Evolutionary conservation across 1,140 invertebrate species (phyloP).

Genomic region (Trissolcus basalis): DNA sequence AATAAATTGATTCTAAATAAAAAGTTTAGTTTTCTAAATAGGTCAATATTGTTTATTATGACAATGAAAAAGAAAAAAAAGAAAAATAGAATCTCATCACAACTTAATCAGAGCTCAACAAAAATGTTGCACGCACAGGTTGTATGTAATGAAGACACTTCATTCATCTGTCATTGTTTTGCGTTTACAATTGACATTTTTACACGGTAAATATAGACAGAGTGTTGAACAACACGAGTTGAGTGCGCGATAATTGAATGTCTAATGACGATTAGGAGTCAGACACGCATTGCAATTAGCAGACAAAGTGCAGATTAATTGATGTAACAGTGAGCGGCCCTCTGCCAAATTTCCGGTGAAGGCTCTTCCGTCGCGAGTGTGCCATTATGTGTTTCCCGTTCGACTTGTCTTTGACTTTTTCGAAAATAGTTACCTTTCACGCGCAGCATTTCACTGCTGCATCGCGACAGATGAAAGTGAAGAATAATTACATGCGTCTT

Average conservation of each 20-base stretch:
- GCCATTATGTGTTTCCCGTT: slow-evolving; percentile 51
- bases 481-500: slow-evolving; percentile 16
- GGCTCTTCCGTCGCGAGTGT: slow-evolving; percentile 46
- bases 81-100: too few relatives aligned
- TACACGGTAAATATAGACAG: not conserved
- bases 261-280: slow-evolving; percentile 24
- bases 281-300: slow-evolving; percentile 25
- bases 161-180: too few relatives aligned
- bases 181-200: not conserved
- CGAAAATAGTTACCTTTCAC: slow-evolving; percentile 57
- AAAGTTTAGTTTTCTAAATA: too few relatives aligned
- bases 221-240: not conserved
- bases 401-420: slow-evolving; percentile 54
- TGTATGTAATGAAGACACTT: too few relatives aligned
- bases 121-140: too few relatives aligned
- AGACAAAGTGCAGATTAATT: slow-evolving; percentile 39
- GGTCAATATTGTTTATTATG: too few relatives aligned
- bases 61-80: too few relatives aligned
- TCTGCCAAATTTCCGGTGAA: slow-evolving; percentile 52
- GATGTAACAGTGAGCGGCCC: slow-evolving; percentile 35
- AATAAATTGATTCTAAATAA: too few relatives aligned
- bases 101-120: too few relatives aligned
- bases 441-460: slow-evolving; percentile 47
- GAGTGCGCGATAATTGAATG: slow-evolving; percentile 22
- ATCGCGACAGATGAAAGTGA: slow-evolving; percentile 54